Conservation (phyloP, 2,888 invertebrate genomes). For the Camptogramma bilineatum region DNA sequence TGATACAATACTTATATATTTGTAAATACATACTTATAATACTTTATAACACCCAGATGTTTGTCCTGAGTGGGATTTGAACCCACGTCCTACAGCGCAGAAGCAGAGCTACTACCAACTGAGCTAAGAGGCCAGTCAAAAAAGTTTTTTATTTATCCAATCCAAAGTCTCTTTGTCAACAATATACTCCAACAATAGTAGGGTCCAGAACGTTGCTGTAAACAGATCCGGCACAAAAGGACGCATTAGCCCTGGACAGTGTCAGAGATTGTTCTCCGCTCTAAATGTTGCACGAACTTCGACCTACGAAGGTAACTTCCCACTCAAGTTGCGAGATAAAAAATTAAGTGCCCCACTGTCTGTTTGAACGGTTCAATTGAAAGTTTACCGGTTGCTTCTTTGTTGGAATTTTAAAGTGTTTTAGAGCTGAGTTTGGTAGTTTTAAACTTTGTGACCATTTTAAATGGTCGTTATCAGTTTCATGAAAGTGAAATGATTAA, state of each 20-base stretch:
- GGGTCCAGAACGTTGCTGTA: conserved; percentile 43
- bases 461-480: not conserved
- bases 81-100: no score
- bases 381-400: conserved; percentile 32
- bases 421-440: conserved; percentile 10
- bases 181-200: conserved; percentile 32
- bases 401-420: conserved; percentile 30
- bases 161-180: not conserved
- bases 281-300: conserved; percentile 65
- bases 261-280: conserved; percentile 69
- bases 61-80: no score
- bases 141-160: not conserved
- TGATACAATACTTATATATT: no score
- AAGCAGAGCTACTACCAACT: no score
- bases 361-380: conserved; percentile 43
- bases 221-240: conserved; percentile 52
- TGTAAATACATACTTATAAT: no score
- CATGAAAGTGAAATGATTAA: not conserved
- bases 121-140: no score
- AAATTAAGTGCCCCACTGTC: conserved; percentile 42
- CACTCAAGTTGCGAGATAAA: conserved; percentile 38
- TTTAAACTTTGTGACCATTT: conserved; percentile 2
- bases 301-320: conserved; percentile 55
- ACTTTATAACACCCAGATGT: no score
- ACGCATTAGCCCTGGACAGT: conserved; percentile 62